Evolutionary conservation across 2,888 invertebrate genomes (phyloP).

Genomic region (Mylabris sibirica): DNA sequence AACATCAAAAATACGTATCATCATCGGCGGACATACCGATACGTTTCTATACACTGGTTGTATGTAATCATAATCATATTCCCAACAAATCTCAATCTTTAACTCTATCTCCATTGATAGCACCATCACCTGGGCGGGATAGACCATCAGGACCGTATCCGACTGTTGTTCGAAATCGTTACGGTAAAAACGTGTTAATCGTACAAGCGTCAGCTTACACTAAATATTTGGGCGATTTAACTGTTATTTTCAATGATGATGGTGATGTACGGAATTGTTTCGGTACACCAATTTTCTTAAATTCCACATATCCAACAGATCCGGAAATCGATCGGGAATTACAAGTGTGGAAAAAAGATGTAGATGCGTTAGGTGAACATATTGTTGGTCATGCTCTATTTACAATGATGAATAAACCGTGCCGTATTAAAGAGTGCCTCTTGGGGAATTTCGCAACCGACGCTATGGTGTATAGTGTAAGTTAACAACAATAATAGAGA

Average conservation of each 20-base stretch:
- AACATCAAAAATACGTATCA: conserved; percentile 76
- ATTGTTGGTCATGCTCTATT: conserved; percentile 18
- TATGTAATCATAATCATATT: conserved; percentile 27
- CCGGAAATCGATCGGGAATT: conserved; percentile 67
- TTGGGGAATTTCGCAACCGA: conserved; percentile 78
- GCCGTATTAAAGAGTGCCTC: conserved; percentile 73
- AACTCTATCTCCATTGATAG: conserved; percentile 32
- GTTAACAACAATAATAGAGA: conserved; percentile 38
- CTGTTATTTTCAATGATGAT: conserved; percentile 72
- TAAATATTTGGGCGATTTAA: conserved; percentile 80
- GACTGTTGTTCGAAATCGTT: conserved; percentile 66
- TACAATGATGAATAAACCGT: conserved; percentile 50
- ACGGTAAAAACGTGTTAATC: conserved; percentile 68
- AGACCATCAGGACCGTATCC: conserved; percentile 73
- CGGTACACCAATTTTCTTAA: conserved; percentile 73
- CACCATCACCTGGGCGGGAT: conserved; percentile 63
- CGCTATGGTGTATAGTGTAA: conserved; percentile 72
- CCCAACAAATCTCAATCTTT: background rate
- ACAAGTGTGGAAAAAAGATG: conserved; percentile 66
- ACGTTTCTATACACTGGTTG: conserved; percentile 75
- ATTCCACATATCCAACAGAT: conserved; percentile 61
- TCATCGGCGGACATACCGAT: conserved; percentile 89
- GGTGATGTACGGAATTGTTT: conserved; percentile 71
- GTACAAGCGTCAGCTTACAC: conserved; percentile 78
- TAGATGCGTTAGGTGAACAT: conserved; percentile 57